phyloP scores from a whole-genome alignment of 2,113 vertebrate genomes.

The Hippocampus mohnikei region DNA sequence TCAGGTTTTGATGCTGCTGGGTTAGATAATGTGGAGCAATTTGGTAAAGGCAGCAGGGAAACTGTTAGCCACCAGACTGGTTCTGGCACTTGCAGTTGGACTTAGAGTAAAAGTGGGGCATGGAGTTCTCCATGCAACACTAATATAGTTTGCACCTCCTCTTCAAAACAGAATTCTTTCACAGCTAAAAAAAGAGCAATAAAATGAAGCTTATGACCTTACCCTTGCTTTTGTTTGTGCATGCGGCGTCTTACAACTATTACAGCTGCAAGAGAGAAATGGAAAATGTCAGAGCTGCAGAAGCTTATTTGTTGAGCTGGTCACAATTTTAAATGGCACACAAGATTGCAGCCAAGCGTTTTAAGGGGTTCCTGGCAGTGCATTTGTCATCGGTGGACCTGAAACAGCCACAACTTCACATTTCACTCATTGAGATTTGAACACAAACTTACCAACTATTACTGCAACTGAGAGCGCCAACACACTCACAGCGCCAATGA shows the following conservation, averaged over 20 bases:
- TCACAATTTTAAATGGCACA: constrained; percentile 27
- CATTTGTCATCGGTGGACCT: constrained; percentile 26
- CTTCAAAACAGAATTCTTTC: background rate
- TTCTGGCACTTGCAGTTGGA: constrained; percentile 51
- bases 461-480: constrained; percentile 47
- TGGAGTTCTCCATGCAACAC: constrained; percentile 1
- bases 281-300: constrained; percentile 14
- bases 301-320: constrained; percentile 39
- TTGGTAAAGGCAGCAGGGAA: constrained; percentile 33
- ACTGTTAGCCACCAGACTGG: constrained; percentile 67
- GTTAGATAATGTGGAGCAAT: constrained; percentile 27
- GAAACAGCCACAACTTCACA: constrained; percentile 12
- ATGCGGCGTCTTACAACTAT: constrained; percentile 53
- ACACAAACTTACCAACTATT: constrained; percentile 55
- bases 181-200: background rate
- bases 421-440: constrained; percentile 1
- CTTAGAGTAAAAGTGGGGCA: constrained; percentile 22
- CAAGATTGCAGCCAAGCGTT: constrained; percentile 1
- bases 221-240: constrained; percentile 58
- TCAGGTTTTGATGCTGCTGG: constrained; percentile 32
- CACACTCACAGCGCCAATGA: constrained; percentile 48
- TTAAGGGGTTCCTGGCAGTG: constrained; percentile 4
- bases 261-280: constrained; percentile 42
- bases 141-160: background rate
- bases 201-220: constrained; percentile 33